Percentiles rank a stretch among this genome's conserved stretches.
These are phyloP conservation scores for Electrona antarctica DNA, from an alignment of 2,113 vertebrate species.

Conservation along the genomic window DNA sequence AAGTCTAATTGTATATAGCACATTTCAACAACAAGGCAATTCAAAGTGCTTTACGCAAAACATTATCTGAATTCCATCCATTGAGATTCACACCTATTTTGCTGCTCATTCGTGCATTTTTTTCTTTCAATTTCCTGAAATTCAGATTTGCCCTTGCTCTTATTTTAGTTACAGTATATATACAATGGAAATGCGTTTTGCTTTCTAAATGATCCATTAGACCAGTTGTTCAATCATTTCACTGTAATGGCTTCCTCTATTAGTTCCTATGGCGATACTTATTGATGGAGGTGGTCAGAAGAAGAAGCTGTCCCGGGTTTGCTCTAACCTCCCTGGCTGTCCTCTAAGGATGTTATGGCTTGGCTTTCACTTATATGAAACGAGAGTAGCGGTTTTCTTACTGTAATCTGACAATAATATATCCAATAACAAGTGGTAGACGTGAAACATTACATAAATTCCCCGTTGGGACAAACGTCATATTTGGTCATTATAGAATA, in stretches of 20 bases:
- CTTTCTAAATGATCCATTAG: not conserved
- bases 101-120: not conserved
- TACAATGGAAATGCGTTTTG: not conserved
- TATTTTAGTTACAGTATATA: conserved; percentile 1
- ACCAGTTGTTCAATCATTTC: not conserved
- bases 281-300: conserved; percentile 4
- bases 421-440: too few relatives aligned
- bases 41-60: not conserved
- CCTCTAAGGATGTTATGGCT: not conserved
- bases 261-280: conserved; percentile 23
- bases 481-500: too few relatives aligned
- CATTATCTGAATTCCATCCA: not conserved
- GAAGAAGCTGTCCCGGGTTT: not conserved
- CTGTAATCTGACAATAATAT: too few relatives aligned
- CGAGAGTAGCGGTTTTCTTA: too few relatives aligned
- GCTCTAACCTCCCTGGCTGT: not conserved
- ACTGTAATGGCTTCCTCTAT: not conserved
- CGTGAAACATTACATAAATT: too few relatives aligned
- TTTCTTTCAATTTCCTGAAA: conserved; percentile 2
- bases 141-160: conserved; percentile 1
- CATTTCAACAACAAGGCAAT: too few relatives aligned
- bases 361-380: not conserved
- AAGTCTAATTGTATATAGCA: too few relatives aligned
- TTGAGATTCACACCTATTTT: not conserved
- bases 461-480: too few relatives aligned